phyloP scores from a whole-genome alignment of 2,113 vertebrate species.

The Mesocricetus auratus region DNA sequence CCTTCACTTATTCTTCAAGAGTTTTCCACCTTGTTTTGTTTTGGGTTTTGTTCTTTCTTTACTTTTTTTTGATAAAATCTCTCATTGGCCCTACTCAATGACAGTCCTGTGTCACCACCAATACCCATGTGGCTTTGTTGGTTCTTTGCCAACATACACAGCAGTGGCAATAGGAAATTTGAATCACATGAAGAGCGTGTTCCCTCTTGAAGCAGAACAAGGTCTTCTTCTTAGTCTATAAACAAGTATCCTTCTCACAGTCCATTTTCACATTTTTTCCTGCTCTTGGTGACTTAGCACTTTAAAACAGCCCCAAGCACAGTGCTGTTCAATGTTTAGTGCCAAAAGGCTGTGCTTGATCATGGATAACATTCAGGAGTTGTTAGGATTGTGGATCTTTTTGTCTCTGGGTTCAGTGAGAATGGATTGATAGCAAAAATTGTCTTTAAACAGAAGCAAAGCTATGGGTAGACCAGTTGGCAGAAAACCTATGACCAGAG shows the following conservation, averaged over 20 bases:
- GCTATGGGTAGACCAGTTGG: not conserved
- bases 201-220: not conserved
- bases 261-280: not conserved
- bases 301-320: not conserved
- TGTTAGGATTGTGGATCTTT: not conserved
- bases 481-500: not conserved
- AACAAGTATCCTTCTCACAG: not conserved
- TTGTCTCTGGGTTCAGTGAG: not conserved
- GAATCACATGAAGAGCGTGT: not conserved
- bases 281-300: not conserved
- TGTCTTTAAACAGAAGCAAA: slow-evolving; percentile 25
- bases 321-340: not conserved
- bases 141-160: not conserved
- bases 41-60: not conserved
- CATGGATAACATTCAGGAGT: accelerated
- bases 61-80: not conserved
- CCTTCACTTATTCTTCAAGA: not conserved
- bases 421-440: not conserved
- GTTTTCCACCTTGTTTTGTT: not conserved
- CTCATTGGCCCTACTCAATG: not conserved
- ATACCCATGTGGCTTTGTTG: not conserved
- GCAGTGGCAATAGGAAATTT: not conserved
- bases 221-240: not conserved
- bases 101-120: not conserved
- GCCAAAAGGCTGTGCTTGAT: not conserved